Conservation (phyloP, 2,113 vertebrate genomes). For the Phalacrocorax aristotelis region DNA sequence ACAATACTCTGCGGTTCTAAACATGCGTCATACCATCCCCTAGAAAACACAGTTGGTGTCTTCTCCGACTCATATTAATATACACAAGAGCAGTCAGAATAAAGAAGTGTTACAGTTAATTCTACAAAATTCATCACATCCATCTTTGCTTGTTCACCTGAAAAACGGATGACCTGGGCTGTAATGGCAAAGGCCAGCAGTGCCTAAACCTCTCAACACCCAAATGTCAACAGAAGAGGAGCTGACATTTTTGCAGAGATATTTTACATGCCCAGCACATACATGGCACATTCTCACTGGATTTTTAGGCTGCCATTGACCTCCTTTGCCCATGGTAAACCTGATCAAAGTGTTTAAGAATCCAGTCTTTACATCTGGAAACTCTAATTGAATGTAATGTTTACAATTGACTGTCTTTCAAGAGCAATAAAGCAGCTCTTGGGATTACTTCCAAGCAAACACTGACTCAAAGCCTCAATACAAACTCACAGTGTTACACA, state of each 20-base stretch:
- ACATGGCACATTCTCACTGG: not conserved
- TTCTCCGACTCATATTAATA: not conserved
- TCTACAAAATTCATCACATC: not conserved
- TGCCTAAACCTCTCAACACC: not conserved
- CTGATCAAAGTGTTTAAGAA: not conserved
- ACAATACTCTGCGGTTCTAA: not conserved
- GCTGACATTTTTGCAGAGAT: not conserved
- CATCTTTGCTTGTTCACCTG: fast-evolving
- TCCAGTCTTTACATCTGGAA: not conserved
- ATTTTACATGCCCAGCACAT: not conserved
- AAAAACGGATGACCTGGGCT: fast-evolving
- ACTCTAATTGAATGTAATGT: not conserved
- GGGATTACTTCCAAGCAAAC: not conserved
- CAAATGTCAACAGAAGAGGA: not conserved
- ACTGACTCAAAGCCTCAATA: not conserved
- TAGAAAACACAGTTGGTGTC: not conserved
- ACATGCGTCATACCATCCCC: fast-evolving
- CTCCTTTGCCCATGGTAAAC: fast-evolving
- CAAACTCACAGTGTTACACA: not conserved
- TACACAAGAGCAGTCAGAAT: not conserved
- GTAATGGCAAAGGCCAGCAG: not conserved
- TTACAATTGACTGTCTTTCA: not conserved
- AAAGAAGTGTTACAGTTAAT: not conserved
- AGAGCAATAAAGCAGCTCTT: not conserved
- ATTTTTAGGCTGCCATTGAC: not conserved